phyloP scores from a whole-genome alignment of 2,113 vertebrate genomes.

The Gasterosteus nipponicus region DNA sequence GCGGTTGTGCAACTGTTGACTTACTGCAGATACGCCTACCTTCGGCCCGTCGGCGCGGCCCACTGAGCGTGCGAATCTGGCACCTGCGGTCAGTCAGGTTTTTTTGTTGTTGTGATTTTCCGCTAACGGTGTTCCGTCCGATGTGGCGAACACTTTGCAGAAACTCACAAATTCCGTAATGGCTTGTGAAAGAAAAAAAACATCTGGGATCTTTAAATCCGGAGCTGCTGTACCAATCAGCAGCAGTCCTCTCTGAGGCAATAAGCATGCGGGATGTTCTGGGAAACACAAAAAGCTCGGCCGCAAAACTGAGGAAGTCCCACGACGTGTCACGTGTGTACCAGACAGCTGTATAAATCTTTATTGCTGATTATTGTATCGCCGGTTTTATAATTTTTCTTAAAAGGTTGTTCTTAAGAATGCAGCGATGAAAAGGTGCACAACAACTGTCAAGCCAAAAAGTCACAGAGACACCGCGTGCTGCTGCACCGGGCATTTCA shows the following conservation, averaged over 20 bases:
- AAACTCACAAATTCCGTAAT: constrained; percentile 55
- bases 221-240: constrained; percentile 4
- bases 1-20: constrained; percentile 51
- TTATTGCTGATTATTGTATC: background rate
- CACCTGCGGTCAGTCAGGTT: constrained; percentile 46
- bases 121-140: background rate
- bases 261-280: background rate
- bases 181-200: constrained; percentile 12
- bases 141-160: constrained; percentile 4
- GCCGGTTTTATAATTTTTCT: background rate
- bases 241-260: constrained; percentile 64
- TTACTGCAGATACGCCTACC: constrained; percentile 8
- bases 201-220: background rate
- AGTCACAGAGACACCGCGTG: background rate
- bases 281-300: background rate
- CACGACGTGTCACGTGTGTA: constrained; percentile 12
- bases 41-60: constrained; percentile 4
- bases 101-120: background rate
- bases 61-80: constrained; percentile 52
- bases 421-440: background rate
- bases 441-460: background rate
- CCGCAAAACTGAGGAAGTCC: constrained; percentile 57
- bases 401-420: background rate
- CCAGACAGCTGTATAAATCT: background rate
- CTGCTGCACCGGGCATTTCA: background rate